Percentiles rank a stretch among this genome's conserved stretches.
These are phyloP conservation scores for Neoascia interrupta DNA, from an alignment of 2,888 invertebrate genomes.

Conservation along the genomic window DNA sequence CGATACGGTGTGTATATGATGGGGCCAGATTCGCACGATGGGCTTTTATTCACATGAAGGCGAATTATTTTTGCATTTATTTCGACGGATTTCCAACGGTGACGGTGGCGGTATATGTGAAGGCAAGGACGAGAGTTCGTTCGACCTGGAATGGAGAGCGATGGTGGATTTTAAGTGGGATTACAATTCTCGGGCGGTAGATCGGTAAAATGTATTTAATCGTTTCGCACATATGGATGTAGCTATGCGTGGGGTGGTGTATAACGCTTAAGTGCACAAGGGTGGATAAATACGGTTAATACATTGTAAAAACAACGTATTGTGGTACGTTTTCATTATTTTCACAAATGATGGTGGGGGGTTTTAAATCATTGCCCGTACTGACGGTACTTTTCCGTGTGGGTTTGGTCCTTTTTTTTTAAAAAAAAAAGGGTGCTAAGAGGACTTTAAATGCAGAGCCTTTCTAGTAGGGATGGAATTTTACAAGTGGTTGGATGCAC, in stretches of 20 bases:
- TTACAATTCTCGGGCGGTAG: slow-evolving; percentile 38
- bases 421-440: neutral
- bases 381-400: too few relatives aligned
- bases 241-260: slow-evolving; percentile 16
- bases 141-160: slow-evolving; percentile 15
- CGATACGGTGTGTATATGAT: slow-evolving; percentile 21
- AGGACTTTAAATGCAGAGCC: neutral
- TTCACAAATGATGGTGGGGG: neutral
- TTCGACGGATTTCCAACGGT: slow-evolving; percentile 18
- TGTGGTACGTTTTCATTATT: slow-evolving; percentile 32
- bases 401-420: too few relatives aligned
- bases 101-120: neutral
- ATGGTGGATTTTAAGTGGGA: slow-evolving; percentile 37
- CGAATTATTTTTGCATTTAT: slow-evolving; percentile 56
- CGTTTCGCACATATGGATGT: slow-evolving; percentile 27
- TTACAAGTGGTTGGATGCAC: neutral
- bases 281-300: slow-evolving; percentile 40
- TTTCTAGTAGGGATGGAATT: neutral
- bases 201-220: slow-evolving; percentile 51
- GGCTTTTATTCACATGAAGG: neutral
- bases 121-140: neutral
- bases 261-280: slow-evolving; percentile 38
- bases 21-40: neutral
- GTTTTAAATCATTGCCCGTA: slow-evolving; percentile 33
- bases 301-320: slow-evolving; percentile 42